Base-by-base conservation (phyloP, 2,113 vertebrate genomes). In the Melanostigma gelatinosum region DNA sequence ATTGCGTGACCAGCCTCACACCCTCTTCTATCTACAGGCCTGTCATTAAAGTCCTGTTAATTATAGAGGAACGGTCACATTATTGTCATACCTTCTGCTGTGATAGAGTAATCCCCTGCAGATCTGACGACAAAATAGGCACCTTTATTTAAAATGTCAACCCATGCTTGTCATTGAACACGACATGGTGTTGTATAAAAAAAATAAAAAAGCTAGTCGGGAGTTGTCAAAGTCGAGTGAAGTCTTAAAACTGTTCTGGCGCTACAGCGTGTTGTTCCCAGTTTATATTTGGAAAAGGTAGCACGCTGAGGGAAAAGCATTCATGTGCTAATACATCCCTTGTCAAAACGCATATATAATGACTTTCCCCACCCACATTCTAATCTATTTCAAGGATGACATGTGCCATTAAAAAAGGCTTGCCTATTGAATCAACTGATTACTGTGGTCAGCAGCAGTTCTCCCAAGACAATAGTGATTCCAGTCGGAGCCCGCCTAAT, bases 401-500 rank as follows among this genome's bases (percentile, higher is more conserved):
- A 61, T n/a, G 44, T 10, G 7, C 34, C 46, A 13, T 0, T 75
- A 44, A 60, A 68, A 70, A 77, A 72, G 3, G 72, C 69, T 60
- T n/a, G 13, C 63, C 65, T 48, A 52, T 32, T 67, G 42, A 86
- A 81, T 65, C 4, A 38, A 44, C 58, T 63, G 40, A 90, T 89
- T 85, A 63, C 20, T 54, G 34, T 61, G 74, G 73, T 75, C 68
- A 81, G 79, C 55, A 4, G 61, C 69, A 62, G 27, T 34, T 57
- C 82, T 83, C 58, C 70, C 77, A 58, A 86, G 69, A 86, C 87
- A 90, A 86, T 74, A 13, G 58, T 36, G 57, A 86, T 90, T 87
- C 84, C 84, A 84, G 75, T 40, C 20, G 68, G 54, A 69, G 36
- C 10, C 63, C 6, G 18, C 46, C 40, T 79, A 60, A 73, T 88